These are phyloP conservation scores for Notothenia coriiceps DNA, from an alignment of 2,113 vertebrate genomes.

Conservation along the genomic window DNA sequence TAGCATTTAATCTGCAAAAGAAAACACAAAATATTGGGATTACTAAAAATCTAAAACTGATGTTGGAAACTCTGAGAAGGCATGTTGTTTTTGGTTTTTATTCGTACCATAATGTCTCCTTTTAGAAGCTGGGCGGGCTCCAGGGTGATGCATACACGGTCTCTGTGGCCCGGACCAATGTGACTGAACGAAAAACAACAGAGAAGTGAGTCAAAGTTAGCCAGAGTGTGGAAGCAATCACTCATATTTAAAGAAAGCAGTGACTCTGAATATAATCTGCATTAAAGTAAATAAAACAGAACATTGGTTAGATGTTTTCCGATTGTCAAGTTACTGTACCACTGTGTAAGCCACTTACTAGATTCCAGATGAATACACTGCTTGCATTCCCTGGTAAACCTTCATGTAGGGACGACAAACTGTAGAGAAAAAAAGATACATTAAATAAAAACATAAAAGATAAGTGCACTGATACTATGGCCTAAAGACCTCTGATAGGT, in stretches of 20 bases:
- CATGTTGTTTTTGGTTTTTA: not conserved
- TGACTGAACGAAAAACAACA: slow-evolving; percentile 79
- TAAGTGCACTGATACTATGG: slow-evolving; percentile 6
- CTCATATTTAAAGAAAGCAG: slow-evolving; percentile 34
- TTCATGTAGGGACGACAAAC: slow-evolving; percentile 93
- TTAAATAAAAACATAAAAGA: slow-evolving; percentile 14
- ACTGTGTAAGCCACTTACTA: slow-evolving; percentile 88
- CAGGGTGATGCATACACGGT: slow-evolving; percentile 87
- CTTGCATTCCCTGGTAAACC: slow-evolving; percentile 96
- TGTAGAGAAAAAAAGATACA: slow-evolving; percentile 71
- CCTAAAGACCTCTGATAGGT: not conserved
- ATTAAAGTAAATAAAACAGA: slow-evolving; percentile 31
- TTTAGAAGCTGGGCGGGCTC: slow-evolving; percentile 96
- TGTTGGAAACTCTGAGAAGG: not conserved
- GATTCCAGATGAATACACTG: slow-evolving; percentile 93
- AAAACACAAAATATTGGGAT: not conserved
- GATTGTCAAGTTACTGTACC: slow-evolving; percentile 16
- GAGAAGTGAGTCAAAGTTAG: slow-evolving; percentile 1
- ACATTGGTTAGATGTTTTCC: slow-evolving; percentile 19
- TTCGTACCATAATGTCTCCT: slow-evolving; percentile 94
- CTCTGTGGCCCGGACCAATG: slow-evolving; percentile 86
- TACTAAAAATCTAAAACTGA: not conserved
- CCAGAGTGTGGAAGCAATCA: slow-evolving; percentile 24
- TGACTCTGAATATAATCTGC: slow-evolving; percentile 17
- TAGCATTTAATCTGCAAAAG: slow-evolving; percentile 92